These are phyloP conservation scores for Sebastes itinus DNA, from an alignment of 2,797 vertebrate species.

Conservation along the genomic window DNA sequence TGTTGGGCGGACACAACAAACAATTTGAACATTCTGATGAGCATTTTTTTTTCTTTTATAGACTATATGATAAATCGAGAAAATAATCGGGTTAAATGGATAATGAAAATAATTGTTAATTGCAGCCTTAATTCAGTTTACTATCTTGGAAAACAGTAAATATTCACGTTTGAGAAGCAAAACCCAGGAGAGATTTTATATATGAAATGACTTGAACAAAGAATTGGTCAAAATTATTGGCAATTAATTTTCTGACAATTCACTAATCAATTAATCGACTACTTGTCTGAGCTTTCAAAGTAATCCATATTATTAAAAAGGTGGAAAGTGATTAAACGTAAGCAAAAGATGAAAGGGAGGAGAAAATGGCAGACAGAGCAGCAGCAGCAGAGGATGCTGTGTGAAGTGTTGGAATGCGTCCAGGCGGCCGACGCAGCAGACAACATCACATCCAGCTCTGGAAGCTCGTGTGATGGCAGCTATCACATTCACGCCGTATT, in stretches of 20 bases:
- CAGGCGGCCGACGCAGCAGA: conserved; percentile 36
- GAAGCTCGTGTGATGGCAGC: neutral
- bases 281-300: neutral
- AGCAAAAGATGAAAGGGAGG: neutral
- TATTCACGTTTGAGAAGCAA: neutral
- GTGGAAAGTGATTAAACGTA: neutral
- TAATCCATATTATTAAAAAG: neutral
- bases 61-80: neutral
- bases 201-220: neutral
- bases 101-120: neutral
- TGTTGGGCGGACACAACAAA: neutral
- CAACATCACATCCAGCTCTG: conserved; percentile 25
- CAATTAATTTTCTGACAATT: neutral
- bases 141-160: neutral
- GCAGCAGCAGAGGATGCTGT: conserved; percentile 21
- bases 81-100: neutral
- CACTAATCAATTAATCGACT: neutral
- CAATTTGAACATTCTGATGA: neutral
- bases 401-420: conserved; percentile 34
- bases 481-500: conserved; percentile 14
- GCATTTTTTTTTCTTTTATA: neutral
- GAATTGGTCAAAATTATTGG: neutral
- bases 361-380: conserved; percentile 3
- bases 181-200: neutral
- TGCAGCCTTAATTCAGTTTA: neutral